Evolutionary conservation across 92 coral and sea anemone species (phyloP).

Genomic region (Siderastrea siderea): DNA sequence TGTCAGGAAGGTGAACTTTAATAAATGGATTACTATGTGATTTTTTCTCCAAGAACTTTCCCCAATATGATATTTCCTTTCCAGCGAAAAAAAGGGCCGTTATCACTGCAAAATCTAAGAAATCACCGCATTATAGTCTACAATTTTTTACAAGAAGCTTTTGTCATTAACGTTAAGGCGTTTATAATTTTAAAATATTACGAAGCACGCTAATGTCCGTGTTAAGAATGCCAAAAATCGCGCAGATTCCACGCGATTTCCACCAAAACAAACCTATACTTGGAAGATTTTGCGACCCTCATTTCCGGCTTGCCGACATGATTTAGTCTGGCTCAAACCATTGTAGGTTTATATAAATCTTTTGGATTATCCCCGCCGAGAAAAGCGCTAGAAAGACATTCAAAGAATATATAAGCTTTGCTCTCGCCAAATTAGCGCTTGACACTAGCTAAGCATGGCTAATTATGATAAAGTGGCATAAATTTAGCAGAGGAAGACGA

Average conservation of each 20-base stretch:
- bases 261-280: conserved; percentile 3
- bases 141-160: conserved; percentile 27
- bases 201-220: conserved; percentile 34
- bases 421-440: conserved; percentile 32
- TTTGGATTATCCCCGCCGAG: conserved; percentile 18
- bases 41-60: neutral
- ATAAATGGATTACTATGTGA: conserved; percentile 14
- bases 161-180: conserved; percentile 39
- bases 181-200: neutral
- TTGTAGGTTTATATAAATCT: conserved; percentile 31
- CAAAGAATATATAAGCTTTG: neutral
- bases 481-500: conserved; percentile 21
- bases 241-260: conserved; percentile 21
- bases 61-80: conserved; percentile 2
- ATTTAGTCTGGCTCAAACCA: conserved; percentile 17
- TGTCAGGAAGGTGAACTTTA: neutral
- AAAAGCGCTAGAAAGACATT: neutral
- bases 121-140: conserved; percentile 14
- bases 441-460: conserved; percentile 38
- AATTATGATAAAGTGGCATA: conserved; percentile 31
- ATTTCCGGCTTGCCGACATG: conserved; percentile 43
- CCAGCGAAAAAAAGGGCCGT: neutral
- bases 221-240: conserved; percentile 29
- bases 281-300: neutral
- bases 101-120: conserved; percentile 26